Evolutionary conservation across 2,888 invertebrate species (phyloP).

Genomic region (Scaptomyza parva): DNA sequence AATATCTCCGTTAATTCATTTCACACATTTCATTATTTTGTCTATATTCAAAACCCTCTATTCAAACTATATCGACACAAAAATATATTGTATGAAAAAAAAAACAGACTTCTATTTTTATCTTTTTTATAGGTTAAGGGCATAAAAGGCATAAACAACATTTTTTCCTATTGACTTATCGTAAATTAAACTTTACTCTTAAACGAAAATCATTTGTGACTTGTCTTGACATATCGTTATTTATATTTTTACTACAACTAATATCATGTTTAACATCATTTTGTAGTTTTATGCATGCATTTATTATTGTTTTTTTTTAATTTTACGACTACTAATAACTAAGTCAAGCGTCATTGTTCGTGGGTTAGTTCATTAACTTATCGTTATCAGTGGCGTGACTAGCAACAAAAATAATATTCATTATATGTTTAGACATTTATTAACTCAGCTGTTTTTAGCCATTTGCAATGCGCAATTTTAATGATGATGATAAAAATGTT

Average conservation of each 20-base stretch:
- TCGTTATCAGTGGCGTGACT: background rate
- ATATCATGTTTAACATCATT: background rate
- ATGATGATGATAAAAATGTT: background rate
- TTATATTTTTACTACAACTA: background rate
- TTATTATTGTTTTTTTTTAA: background rate
- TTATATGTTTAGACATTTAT: background rate
- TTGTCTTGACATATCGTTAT: background rate
- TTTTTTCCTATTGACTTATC: too few species aligned
- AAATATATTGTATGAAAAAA: too few species aligned
- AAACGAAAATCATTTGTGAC: too few species aligned
- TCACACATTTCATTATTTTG: too few species aligned
- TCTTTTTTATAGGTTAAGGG: too few species aligned
- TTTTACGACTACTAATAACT: background rate
- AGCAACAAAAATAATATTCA: background rate
- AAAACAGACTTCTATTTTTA: too few species aligned
- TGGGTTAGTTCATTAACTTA: background rate
- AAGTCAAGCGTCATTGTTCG: background rate
- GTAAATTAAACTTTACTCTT: too few species aligned
- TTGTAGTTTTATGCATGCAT: too few species aligned
- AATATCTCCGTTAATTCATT: too few species aligned
- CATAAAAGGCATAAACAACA: too few species aligned
- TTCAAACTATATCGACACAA: too few species aligned
- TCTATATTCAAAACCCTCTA: too few species aligned
- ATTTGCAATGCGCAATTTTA: background rate
- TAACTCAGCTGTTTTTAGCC: background rate